These are phyloP conservation scores for Steinernema carpocapsae DNA, from an alignment of 2,888 invertebrate genomes.

Conservation along the genomic window DNA sequence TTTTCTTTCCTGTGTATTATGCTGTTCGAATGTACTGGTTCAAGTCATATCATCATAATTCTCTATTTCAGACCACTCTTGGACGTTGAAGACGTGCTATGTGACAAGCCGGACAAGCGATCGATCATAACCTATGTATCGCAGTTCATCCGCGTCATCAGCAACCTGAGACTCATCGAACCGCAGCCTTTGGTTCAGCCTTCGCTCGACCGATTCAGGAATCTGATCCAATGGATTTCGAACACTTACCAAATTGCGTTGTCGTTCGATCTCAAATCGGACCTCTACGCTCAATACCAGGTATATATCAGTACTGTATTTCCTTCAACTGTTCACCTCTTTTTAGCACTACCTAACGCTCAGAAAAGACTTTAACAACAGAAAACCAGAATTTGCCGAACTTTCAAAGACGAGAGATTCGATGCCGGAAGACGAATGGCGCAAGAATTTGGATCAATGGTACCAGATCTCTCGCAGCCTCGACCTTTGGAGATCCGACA, in stretches of 20 bases:
- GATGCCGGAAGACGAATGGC: conserved; percentile 40
- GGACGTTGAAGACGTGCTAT: conserved; percentile 65
- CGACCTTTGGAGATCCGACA: conserved; percentile 37
- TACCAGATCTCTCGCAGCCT: neutral
- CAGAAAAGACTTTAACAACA: neutral
- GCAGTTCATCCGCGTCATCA: conserved; percentile 58
- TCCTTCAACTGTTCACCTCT: no score
- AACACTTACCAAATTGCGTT: neutral
- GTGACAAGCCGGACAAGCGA: conserved; percentile 67
- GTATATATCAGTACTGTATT: neutral
- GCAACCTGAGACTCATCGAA: conserved; percentile 8
- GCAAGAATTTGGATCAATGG: conserved; percentile 38
- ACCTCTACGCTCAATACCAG: conserved; percentile 31
- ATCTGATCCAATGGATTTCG: conserved; percentile 45
- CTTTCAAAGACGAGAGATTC: conserved; percentile 35
- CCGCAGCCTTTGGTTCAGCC: conserved; percentile 20
- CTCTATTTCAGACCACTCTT: conserved; percentile 52
- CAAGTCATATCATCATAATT: no score
- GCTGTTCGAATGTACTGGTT: neutral
- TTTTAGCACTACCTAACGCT: conserved; percentile 20
- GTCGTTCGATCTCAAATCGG: conserved; percentile 6
- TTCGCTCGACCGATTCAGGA: conserved; percentile 36
- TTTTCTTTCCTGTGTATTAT: neutral
- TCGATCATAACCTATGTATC: conserved; percentile 69
- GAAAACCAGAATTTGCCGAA: conserved; percentile 37